Evolutionary conservation across 1,140 invertebrate species (phyloP).

Genomic region (Pentalonia nigronervosa): DNA sequence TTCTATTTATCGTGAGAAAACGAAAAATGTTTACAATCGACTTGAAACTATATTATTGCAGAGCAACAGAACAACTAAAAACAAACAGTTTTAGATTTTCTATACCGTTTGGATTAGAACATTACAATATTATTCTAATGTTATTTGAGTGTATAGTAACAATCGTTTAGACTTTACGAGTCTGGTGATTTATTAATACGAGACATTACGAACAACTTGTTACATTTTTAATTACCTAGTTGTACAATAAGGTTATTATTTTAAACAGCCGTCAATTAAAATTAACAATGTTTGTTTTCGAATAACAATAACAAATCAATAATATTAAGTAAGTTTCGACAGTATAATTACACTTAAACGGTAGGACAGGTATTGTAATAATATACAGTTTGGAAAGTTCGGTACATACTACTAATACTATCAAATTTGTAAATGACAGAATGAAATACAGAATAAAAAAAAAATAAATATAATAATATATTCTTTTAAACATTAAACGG

Average conservation of each 20-base stretch:
- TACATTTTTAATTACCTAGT: background rate
- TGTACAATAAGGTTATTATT: background rate
- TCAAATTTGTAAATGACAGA: background rate
- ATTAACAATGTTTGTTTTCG: background rate
- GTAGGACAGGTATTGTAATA: background rate
- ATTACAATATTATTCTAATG: background rate
- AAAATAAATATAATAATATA: background rate
- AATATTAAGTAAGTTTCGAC: background rate
- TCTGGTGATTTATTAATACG: background rate
- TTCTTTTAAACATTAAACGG: slow-evolving; percentile 24
- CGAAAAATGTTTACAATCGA: background rate
- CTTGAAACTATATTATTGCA: background rate
- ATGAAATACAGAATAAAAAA: background rate
- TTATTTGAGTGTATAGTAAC: background rate
- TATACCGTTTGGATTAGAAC: background rate
- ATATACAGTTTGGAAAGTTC: background rate
- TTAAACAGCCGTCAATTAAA: background rate
- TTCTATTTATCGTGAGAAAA: background rate
- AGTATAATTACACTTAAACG: background rate
- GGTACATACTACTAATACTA: background rate
- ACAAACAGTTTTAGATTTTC: background rate
- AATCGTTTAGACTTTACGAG: background rate
- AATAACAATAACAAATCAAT: slow-evolving; percentile 1
- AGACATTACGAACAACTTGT: background rate
- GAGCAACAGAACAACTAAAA: background rate